Percentiles rank a stretch among this genome's conserved stretches.
These are phyloP conservation scores for Cydia splendana DNA, from an alignment of 1,140 invertebrate genomes.

Conservation along the genomic window DNA sequence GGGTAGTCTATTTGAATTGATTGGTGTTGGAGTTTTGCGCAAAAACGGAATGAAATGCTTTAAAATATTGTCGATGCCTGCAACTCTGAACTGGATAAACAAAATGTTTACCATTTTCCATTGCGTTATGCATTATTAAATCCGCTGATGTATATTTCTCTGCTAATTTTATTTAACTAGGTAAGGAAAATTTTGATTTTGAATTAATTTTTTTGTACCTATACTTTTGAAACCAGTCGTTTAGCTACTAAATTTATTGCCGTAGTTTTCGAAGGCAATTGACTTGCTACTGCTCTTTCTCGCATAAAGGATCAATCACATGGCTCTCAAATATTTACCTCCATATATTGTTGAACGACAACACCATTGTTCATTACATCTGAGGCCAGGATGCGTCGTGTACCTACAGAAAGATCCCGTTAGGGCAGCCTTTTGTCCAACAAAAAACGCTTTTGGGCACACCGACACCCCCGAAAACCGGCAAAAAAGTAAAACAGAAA, in stretches of 20 bases:
- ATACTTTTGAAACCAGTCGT: too few species aligned
- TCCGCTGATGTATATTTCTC: too few species aligned
- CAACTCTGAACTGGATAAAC: too few species aligned
- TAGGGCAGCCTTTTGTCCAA: constrained; percentile 65
- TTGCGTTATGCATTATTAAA: too few species aligned
- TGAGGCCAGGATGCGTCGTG: constrained; percentile 30
- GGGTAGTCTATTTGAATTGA: constrained; percentile 17
- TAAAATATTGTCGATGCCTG: neutral
- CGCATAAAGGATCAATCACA: neutral
- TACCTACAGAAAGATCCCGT: constrained; percentile 52
- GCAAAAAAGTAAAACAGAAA: constrained; percentile 72
- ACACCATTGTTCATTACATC: constrained; percentile 31
- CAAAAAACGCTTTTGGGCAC: constrained; percentile 65
- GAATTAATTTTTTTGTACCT: too few species aligned
- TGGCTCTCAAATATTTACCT: constrained; percentile 8
- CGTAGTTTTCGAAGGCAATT: neutral
- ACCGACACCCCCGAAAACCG: constrained; percentile 58
- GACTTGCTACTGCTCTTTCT: constrained; percentile 2
- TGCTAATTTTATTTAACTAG: too few species aligned
- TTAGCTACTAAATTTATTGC: too few species aligned
- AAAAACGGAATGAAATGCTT: neutral
- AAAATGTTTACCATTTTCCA: too few species aligned
- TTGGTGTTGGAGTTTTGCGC: neutral
- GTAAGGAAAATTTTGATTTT: too few species aligned
- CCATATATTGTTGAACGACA: constrained; percentile 23